Evolutionary conservation across 2,113 vertebrate genomes (phyloP), one percentile per base, ranked within the genome.

Genomic region (Phasianus colchicus): DNA sequence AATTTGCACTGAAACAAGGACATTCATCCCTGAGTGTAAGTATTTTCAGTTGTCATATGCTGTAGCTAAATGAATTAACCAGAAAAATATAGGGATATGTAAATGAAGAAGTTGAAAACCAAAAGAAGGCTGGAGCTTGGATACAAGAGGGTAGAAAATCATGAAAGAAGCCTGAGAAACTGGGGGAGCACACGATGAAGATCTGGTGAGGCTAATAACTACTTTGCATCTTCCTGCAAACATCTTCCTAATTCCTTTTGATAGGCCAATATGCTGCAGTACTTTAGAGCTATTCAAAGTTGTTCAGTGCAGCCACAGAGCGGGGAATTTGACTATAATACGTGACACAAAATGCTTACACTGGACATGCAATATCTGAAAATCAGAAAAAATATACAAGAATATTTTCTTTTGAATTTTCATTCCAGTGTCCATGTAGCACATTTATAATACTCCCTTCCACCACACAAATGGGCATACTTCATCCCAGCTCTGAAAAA

Each of bases 351-450:
- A 90, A 70, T 94, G 87, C 78, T 92, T 89, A 54, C 27, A 12
- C 65, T 84, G 77, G 66, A 70, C n/a, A n/a, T 63, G 48, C 36
- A 18, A 3, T 66, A 24, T 76, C 54, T 90, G 92, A 58, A 92
- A 92, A 94, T 90, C 60, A 95, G 83, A 96, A 95, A 95, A 95
- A 92, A 96, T 54, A 73, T 27, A 42, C 27, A 72, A 21, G 32
- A 70, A 32, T 38, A 11, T 78, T 93, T 93, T 93, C 70, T 79
- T 58, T 73, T 73, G 63, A 85, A 54, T 92, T 94, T 92, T 90
- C 45, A 89, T 32, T 52, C 69, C 82, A 85, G 34, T 73, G 70
- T 86, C 67, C 77, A 50, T 67, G 61, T 86, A 89, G 42, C 64
- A 88, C 79, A 92, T 93, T 83, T 83, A 43, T 92, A 96, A 73